These are phyloP conservation scores for Pomatorhinus ruficollis DNA, from an alignment of 2,113 vertebrate genomes.

Conservation along the genomic window DNA sequence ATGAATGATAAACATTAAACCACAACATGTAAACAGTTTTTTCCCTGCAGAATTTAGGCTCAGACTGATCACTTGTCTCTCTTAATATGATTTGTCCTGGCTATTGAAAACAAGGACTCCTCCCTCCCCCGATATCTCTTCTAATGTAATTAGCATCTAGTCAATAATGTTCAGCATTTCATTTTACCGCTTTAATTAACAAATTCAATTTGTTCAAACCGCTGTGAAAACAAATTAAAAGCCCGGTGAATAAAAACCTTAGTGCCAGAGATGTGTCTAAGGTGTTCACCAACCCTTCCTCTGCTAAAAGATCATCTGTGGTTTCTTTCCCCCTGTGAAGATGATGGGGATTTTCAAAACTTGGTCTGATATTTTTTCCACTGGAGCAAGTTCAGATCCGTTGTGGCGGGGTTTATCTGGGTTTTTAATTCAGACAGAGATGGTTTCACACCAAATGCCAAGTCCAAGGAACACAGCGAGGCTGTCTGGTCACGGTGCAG, in stretches of 20 bases:
- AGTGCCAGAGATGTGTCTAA: constrained; percentile 84
- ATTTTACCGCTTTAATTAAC: constrained; percentile 99
- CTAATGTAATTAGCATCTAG: constrained; percentile 99
- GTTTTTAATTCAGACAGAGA: background rate
- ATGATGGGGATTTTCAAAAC: background rate
- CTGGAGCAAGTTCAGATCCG: background rate
- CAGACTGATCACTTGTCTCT: constrained; percentile 77
- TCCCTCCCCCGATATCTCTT: constrained; percentile 83
- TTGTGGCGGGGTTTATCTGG: fast-evolving
- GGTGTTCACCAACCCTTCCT: constrained; percentile 85
- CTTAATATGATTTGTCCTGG: constrained; percentile 92
- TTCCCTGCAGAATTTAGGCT: constrained; percentile 76
- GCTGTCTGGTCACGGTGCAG: background rate
- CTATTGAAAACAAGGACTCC: constrained; percentile 88
- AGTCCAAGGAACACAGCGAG: background rate
- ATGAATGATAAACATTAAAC: constrained; percentile 74
- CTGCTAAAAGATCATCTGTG: constrained; percentile 57
- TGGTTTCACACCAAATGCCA: background rate
- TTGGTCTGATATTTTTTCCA: background rate
- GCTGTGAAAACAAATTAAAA: constrained; percentile 99
- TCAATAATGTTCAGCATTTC: constrained; percentile 99
- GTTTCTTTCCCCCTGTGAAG: background rate
- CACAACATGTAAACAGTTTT: constrained; percentile 72
- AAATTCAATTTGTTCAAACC: constrained; percentile 99
- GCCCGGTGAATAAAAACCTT: constrained; percentile 88